phyloP scores from a whole-genome alignment of 2,797 vertebrate species.

The Esox lucius region DNA sequence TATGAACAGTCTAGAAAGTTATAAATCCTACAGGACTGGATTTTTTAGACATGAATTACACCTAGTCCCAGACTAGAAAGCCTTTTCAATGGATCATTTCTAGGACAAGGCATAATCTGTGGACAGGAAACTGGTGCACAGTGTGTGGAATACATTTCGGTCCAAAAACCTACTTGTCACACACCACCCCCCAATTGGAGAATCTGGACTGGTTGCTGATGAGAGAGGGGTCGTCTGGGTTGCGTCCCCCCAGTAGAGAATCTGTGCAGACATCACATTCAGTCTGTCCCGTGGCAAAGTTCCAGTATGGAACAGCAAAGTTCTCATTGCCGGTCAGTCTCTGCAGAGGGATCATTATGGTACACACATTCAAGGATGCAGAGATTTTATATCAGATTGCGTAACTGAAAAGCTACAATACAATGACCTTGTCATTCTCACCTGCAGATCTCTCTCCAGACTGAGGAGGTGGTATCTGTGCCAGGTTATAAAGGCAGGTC shows the following conservation, averaged over 20 bases:
- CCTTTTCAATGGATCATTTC: background rate
- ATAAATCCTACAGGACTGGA: background rate
- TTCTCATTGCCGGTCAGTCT: slow-evolving; percentile 84
- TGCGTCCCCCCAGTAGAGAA: slow-evolving; percentile 81
- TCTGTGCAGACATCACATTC: slow-evolving; percentile 93
- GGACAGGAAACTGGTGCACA: background rate
- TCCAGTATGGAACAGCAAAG: slow-evolving; percentile 95
- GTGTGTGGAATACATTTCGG: slow-evolving; percentile 8
- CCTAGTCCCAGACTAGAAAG: background rate
- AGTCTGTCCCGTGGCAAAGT: slow-evolving; percentile 87
- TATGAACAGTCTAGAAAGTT: slow-evolving; percentile 63
- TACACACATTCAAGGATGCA: background rate
- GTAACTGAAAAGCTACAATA: background rate
- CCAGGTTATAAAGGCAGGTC: slow-evolving; percentile 97
- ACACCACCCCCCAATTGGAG: slow-evolving; percentile 89
- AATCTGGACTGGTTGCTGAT: slow-evolving; percentile 90
- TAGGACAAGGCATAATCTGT: background rate
- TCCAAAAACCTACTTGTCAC: slow-evolving; percentile 80
- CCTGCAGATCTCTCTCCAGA: slow-evolving; percentile 94
- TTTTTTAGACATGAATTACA: background rate
- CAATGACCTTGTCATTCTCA: slow-evolving; percentile 43
- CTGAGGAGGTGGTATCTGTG: slow-evolving; percentile 92
- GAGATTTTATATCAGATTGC: no score
- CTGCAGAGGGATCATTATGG: slow-evolving; percentile 60
- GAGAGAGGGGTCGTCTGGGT: slow-evolving; percentile 75